Base-by-base conservation (phyloP, 2,113 vertebrate genomes). In the Sisor rabdophorus region DNA sequence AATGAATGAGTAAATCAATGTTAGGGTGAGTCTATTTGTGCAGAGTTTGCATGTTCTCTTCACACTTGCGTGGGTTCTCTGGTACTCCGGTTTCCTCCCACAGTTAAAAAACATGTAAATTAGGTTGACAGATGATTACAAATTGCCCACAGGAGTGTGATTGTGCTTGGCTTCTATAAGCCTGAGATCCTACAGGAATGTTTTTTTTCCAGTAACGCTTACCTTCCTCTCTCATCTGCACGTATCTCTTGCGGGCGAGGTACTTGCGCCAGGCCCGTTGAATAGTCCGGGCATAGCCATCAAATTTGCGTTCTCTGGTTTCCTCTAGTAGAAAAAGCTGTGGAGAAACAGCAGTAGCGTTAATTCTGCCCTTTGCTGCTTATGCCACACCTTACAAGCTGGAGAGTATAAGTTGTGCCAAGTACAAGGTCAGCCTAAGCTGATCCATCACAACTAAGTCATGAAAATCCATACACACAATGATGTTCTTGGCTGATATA, bases 201-300 rank as follows among this genome's bases (percentile, higher is more conserved):
- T 6, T 10, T 28, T 10, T 63, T 24, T 36, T 48, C n/a, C 9
- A 8, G 13, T 3, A 48, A 7, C 24, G 40, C 81, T 80, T 91
- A 99, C 97, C 97, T 92, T 98, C 93, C 87, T 98, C 97, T 87
- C 97, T 94, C 97, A 98, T 99, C 83, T 99, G 95, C 60, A 98
- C 97, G 0, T 97, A 98, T 86, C 94, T 97, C 89, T 98, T 99
- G 71, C 94, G 91, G 81, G 96, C 96, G 0, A 85, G 44, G 0
- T 95, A 95, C 44, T 95, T 96, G 83, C 96, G 92, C 97, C 97
- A 99, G 9, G 94, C 93, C 71, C 93, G 97, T 84, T 99, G 97
- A 88, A 99, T 99, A 70, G 94, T 92, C 44, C 97, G 90, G 58
- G 97, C 97, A 1, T 95, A 96, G 12, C 95, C 93, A 15, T 99